Evolutionary conservation across 2,113 vertebrate species (phyloP).

Genomic region (Phrynosoma blainvillii): DNA sequence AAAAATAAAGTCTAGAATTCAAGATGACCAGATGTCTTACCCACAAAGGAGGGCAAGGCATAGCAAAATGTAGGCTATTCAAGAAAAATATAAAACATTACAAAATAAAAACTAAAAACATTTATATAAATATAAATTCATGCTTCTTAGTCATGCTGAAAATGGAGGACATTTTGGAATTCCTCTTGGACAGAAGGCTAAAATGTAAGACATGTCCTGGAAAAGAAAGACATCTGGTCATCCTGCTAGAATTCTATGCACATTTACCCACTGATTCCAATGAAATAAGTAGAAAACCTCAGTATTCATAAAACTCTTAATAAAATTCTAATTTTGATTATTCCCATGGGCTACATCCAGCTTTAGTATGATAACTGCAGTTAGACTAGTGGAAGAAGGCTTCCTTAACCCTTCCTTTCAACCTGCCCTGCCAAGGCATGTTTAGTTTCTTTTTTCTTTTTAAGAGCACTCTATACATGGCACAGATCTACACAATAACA

Average conservation of each 20-base stretch:
- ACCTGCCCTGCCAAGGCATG: neutral
- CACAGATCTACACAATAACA: neutral
- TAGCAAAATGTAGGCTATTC: too few relatives aligned
- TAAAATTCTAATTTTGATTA: too few relatives aligned
- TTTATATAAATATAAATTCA: too few relatives aligned
- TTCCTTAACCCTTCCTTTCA: neutral
- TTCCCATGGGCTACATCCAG: neutral
- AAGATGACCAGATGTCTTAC: too few relatives aligned
- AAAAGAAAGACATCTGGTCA: too few relatives aligned
- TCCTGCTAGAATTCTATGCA: neutral
- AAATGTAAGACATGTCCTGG: too few relatives aligned
- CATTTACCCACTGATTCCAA: neutral
- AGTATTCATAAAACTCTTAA: neutral
- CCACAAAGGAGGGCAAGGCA: too few relatives aligned
- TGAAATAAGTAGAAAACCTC: neutral
- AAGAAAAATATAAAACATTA: too few relatives aligned
- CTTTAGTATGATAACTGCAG: neutral
- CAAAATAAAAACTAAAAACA: too few relatives aligned
- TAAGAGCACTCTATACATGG: accelerated
- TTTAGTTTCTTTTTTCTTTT: neutral
- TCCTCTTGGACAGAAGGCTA: too few relatives aligned
- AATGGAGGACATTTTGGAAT: too few relatives aligned
- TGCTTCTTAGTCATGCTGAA: too few relatives aligned
- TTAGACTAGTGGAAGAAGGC: neutral
- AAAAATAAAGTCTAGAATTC: neutral